Conservation (phyloP, 2,797 vertebrate species). For the Enteromius trimaculatus region DNA sequence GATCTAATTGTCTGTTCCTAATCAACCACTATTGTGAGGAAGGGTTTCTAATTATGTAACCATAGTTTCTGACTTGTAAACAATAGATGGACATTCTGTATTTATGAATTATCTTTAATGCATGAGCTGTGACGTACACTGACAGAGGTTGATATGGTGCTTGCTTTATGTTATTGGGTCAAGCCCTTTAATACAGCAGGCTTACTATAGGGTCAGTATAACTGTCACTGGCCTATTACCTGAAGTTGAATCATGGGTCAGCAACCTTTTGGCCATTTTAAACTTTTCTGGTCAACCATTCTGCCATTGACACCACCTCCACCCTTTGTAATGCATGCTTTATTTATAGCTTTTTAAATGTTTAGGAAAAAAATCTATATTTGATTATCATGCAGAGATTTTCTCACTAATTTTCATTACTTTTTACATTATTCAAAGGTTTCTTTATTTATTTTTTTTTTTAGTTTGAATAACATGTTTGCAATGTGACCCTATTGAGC, state of each 20-base stretch:
- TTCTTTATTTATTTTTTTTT: neutral
- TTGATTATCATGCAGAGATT: neutral
- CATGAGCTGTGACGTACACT: conserved; percentile 6
- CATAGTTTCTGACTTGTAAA: conserved; percentile 73
- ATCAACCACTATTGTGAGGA: conserved; percentile 74
- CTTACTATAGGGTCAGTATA: neutral
- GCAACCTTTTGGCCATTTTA: neutral
- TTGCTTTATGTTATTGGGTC: conserved; percentile 22
- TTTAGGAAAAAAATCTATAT: neutral
- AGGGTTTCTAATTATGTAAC: conserved; percentile 78
- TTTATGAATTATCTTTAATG: conserved; percentile 52
- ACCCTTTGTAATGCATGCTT: neutral
- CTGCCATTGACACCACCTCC: neutral
- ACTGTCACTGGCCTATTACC: neutral
- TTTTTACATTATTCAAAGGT: neutral
- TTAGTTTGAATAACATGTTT: neutral
- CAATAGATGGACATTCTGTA: conserved; percentile 65
- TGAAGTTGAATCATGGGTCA: neutral
- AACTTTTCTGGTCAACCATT: neutral
- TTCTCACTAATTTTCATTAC: neutral
- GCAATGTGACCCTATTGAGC: neutral
- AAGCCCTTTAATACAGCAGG: conserved; percentile 10
- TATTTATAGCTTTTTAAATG: neutral
- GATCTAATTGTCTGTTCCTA: conserved; percentile 78
- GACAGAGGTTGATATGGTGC: conserved; percentile 13